phyloP scores from a whole-genome alignment of 2,113 vertebrate genomes.

The cattle (Bos taurus) region ARS-UCD2.0 NC_037329.1:56115501-56116000 shows the following conservation, averaged over 20 bases:
- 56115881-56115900: too few relatives aligned
- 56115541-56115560: not conserved
- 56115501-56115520: not conserved
- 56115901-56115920: too few relatives aligned
- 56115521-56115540: not conserved
- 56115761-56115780: not conserved
- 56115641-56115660: not conserved
- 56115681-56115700: not conserved
- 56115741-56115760: not conserved
- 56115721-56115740: not conserved
- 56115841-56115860: not conserved
- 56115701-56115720: not conserved
- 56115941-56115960: too few relatives aligned
- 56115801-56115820: not conserved
- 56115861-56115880: not conserved
- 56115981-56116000: too few relatives aligned
- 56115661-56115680: not conserved
- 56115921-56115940: too few relatives aligned
- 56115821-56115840: not conserved
- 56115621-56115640: not conserved
- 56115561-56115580: not conserved
- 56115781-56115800: not conserved
- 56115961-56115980: too few relatives aligned
- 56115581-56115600: not conserved
- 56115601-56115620: not conserved